Evolutionary conservation across 2,797 vertebrate species (phyloP).

Genomic region (Oreochromis grahami): DNA sequence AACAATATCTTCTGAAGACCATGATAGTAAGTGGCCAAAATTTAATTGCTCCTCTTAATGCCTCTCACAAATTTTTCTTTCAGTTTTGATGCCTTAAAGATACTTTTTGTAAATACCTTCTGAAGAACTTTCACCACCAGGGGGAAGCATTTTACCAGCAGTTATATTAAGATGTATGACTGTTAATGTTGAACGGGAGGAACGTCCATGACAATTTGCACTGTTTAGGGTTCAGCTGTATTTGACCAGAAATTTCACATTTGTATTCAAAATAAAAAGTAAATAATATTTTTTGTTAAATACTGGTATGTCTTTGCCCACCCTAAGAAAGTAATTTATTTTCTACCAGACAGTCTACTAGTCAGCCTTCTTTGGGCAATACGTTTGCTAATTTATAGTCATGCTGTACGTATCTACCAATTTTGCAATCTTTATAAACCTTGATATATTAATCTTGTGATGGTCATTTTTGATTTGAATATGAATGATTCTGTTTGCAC

Average conservation of each 20-base stretch:
- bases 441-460: background rate
- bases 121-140: background rate
- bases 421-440: background rate
- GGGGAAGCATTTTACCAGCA: background rate
- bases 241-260: background rate
- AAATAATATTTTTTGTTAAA: background rate
- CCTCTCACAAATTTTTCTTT: background rate
- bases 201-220: background rate
- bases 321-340: background rate
- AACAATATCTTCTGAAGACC: conserved; percentile 66
- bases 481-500: background rate
- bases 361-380: background rate
- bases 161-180: background rate
- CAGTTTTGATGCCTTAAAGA: background rate
- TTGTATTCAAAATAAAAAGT: background rate
- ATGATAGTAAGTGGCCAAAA: conserved; percentile 73
- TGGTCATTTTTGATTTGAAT: background rate
- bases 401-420: background rate
- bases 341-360: background rate
- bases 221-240: background rate
- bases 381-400: background rate
- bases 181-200: background rate
- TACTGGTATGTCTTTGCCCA: background rate
- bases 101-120: background rate
- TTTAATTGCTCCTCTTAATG: background rate